Base-by-base conservation (phyloP, 2,113 vertebrate species). In the Puffinus mauretanicus region DNA sequence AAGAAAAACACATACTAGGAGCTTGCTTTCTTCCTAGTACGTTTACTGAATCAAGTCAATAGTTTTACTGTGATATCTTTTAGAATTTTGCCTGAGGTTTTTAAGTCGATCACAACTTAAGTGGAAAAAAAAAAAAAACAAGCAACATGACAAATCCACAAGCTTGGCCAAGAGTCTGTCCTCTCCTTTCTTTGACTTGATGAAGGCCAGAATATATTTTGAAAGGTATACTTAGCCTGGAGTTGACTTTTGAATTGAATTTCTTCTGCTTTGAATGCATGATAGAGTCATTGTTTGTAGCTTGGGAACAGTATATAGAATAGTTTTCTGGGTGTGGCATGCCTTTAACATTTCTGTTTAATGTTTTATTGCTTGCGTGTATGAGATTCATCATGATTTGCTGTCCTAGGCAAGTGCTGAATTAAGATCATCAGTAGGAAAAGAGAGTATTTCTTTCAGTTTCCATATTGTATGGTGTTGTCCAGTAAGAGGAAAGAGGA, bases 231-330 rank as follows among this genome's bases (percentile, higher is more conserved):
- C 36, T 95, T 90, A 72, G 75, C 25, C 78, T 94, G 80, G 83
- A 85, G 44, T 71, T 97, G 70, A 61, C 51, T 95, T 94, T 60
- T 96, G 79, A 93, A 79, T 75, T 95, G n/a, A 90, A 57, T 87
- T 95, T 72, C 46, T 94, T 83, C 44, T 94, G 51, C 40, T 84
- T 32, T 25, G 8, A 77, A 29, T 69, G 51, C 24, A 4, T 26
- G 71, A 57, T 52, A 51, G 88, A 55, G 30, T 58, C n/a, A 4
- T 25, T 52, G 66, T 83, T 80, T 81, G 22, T 40, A 34, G 24
- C 57, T 69, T 73, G 72, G 65, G 72, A 80, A 14, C 57, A 47
- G 82, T 36, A 38, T 38, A 34, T 29, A 20, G 47, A 75, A 25
- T 17, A 8, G 26, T 51, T 81, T 55, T 70, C 49, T 42, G 67